Evolutionary conservation across 1,140 invertebrate genomes (phyloP).

Genomic region (Pseudachorutes palmiensis): DNA sequence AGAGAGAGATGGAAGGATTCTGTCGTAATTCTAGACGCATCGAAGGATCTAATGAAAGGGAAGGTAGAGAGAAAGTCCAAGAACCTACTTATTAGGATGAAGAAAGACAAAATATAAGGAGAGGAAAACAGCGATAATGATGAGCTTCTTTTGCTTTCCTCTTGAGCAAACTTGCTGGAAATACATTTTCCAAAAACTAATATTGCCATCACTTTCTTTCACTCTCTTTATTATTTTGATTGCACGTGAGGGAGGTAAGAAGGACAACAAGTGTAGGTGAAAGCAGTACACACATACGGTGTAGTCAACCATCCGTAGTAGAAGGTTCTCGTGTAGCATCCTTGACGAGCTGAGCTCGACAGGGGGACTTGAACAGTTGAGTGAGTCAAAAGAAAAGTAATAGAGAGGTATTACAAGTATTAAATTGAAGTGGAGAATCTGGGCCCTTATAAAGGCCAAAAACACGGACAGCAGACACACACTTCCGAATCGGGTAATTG

Average conservation of each 20-base stretch:
- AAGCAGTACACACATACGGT: not conserved
- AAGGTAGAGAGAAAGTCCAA: not conserved
- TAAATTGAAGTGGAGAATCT: constrained; percentile 10
- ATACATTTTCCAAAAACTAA: not conserved
- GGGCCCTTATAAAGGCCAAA: not conserved
- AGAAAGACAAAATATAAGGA: not conserved
- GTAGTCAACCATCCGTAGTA: not conserved
- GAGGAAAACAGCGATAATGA: too few species aligned
- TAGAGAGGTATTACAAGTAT: constrained; percentile 2
- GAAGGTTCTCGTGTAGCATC: not conserved
- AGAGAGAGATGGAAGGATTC: too few species aligned
- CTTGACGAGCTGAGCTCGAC: not conserved
- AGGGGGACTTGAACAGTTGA: not conserved
- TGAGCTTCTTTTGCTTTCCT: not conserved
- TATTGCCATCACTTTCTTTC: not conserved
- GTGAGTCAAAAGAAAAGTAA: not conserved
- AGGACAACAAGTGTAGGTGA: not conserved
- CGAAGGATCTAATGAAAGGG: not conserved
- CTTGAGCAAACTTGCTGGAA: too few species aligned
- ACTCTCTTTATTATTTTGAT: not conserved
- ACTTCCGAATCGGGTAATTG: constrained; percentile 16
- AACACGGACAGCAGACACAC: not conserved
- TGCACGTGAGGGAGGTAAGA: not conserved
- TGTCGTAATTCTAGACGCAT: not conserved
- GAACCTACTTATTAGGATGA: not conserved